Conservation (phyloP, 2,888 invertebrate species). For the Erebia palarica region DNA sequence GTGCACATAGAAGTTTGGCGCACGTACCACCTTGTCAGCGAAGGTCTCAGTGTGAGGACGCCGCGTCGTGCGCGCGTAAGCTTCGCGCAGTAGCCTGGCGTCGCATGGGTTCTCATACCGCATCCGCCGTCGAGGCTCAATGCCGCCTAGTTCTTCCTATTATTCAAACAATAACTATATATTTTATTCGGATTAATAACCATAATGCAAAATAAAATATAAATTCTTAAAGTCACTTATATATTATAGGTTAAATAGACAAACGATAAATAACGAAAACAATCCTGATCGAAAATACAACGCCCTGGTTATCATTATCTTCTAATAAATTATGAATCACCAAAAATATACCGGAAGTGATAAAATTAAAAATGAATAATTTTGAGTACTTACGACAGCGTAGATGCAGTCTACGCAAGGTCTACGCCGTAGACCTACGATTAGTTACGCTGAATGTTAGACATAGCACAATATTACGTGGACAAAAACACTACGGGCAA, state of each 20-base stretch:
- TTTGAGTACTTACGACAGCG: not conserved
- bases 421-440: not conserved
- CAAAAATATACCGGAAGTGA: not conserved
- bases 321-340: too few species aligned
- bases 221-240: too few species aligned
- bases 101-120: conserved; percentile 74
- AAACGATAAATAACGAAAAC: too few species aligned
- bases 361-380: too few species aligned
- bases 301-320: too few species aligned
- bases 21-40: conserved; percentile 71
- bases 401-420: not conserved
- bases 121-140: conserved; percentile 76
- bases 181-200: too few species aligned
- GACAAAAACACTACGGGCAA: too few species aligned
- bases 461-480: too few species aligned
- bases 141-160: conserved; percentile 85
- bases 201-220: too few species aligned
- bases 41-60: conserved; percentile 76
- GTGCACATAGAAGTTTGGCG: conserved; percentile 33
- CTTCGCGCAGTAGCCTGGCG: conserved; percentile 72
- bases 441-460: not conserved
- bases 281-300: too few species aligned
- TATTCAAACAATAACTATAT: not conserved
- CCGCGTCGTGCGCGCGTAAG: conserved; percentile 73
- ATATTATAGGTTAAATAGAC: too few species aligned